These are phyloP conservation scores for Dilophus febrilis DNA, from an alignment of 2,888 invertebrate genomes.

Conservation along the genomic window DNA sequence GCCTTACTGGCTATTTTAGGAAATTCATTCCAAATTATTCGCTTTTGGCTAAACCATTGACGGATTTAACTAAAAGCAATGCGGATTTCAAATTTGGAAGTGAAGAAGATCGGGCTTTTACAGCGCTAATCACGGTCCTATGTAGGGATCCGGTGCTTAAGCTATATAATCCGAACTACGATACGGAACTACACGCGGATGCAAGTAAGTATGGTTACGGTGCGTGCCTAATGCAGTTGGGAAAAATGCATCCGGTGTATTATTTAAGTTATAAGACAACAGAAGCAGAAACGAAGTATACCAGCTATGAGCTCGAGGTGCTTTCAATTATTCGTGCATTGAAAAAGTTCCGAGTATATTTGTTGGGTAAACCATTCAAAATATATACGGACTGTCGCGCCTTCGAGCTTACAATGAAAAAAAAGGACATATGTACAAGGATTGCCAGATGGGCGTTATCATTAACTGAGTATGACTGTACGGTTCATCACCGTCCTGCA, in stretches of 20 bases:
- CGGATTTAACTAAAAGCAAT: neutral
- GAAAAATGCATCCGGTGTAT: slow-evolving; percentile 14
- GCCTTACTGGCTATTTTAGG: neutral
- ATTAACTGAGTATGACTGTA: slow-evolving; percentile 19
- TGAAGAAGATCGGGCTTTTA: neutral
- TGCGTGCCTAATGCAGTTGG: slow-evolving; percentile 14
- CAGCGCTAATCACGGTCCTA: too few species aligned
- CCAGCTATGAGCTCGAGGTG: slow-evolving; percentile 20
- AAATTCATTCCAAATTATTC: neutral
- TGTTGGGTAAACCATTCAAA: slow-evolving; percentile 14
- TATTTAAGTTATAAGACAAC: slow-evolving; percentile 16
- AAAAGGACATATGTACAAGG: slow-evolving; percentile 15
- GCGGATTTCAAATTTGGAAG: neutral
- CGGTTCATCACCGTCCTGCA: slow-evolving; percentile 21
- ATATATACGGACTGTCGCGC: slow-evolving; percentile 18
- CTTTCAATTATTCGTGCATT: slow-evolving; percentile 17
- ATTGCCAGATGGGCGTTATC: slow-evolving; percentile 20
- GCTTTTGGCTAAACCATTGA: neutral
- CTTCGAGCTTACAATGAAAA: slow-evolving; percentile 15
- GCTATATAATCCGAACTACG: too few species aligned
- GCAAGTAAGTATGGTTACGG: slow-evolving; percentile 16
- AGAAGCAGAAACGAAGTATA: slow-evolving; percentile 14
- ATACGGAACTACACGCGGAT: slow-evolving; percentile 17
- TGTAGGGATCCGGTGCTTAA: too few species aligned
- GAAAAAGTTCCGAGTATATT: slow-evolving; percentile 15